Evolutionary conservation across 2,888 invertebrate species (phyloP).

Genomic region (Acrobasis consociella): DNA sequence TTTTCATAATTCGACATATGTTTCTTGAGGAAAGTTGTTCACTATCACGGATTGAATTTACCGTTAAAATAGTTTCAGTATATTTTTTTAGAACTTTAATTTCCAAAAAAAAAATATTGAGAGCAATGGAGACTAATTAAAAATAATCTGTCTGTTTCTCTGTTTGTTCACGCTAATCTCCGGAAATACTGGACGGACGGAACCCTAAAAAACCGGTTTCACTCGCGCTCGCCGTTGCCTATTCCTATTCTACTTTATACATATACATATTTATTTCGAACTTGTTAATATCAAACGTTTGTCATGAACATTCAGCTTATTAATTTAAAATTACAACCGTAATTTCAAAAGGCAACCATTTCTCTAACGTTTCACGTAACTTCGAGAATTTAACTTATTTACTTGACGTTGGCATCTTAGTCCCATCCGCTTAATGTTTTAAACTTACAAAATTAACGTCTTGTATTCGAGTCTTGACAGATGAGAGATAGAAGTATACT

Average conservation of each 20-base stretch:
- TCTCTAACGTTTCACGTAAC: background rate
- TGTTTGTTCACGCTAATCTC: too few relatives aligned
- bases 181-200: too few relatives aligned
- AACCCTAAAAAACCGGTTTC: background rate
- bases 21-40: too few relatives aligned
- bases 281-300: constrained; percentile 3
- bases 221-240: background rate
- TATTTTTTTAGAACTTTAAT: too few relatives aligned
- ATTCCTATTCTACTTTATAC: too few relatives aligned
- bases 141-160: too few relatives aligned
- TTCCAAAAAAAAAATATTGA: too few relatives aligned
- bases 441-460: constrained; percentile 13
- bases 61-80: too few relatives aligned
- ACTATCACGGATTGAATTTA: too few relatives aligned
- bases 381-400: constrained; percentile 17
- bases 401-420: constrained; percentile 1
- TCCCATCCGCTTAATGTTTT: constrained; percentile 17
- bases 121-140: too few relatives aligned
- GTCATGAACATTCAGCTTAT: constrained; percentile 8
- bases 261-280: background rate
- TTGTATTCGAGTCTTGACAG: background rate
- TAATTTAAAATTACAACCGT: constrained; percentile 9
- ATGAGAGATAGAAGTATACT: too few relatives aligned
- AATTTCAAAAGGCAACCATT: constrained; percentile 6
- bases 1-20: too few relatives aligned